Evolutionary conservation across 2,113 vertebrate genomes (phyloP), one percentile per base, ranked within the genome.

Genomic region (Zapus hudsonius): DNA sequence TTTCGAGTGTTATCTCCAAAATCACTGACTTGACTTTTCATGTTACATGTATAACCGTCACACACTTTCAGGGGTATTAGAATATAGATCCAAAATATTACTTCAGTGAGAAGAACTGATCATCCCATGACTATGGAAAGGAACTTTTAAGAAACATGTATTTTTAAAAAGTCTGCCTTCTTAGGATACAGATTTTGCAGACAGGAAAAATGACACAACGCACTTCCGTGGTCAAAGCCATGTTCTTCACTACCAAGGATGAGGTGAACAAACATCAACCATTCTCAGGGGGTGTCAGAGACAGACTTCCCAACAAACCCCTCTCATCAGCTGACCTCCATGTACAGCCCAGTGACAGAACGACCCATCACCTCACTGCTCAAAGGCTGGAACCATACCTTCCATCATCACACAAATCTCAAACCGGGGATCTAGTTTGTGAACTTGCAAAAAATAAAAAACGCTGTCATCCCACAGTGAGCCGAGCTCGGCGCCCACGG

Each of bases 91-190:
- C 29, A 89, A 95, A 91, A 38, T 40, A 80, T 36, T 44, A 92
- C 57, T 87, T 91, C 52, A 90, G 2, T 89, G 44, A 87, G 36
- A 84, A 63, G 10, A 88, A 85, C 4, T 72, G 25, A 73, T 13
- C 55, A 87, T 12, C 19, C n/a, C 84, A 1, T 95, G 33, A 82
- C 38, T 40, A 78, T 0, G 84, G 52, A 86, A 67, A 84, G 74
- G 31, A 92, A 96, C 23, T 85, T 90, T 73, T 38, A 91, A 31
- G 22, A 92, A 90, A 84, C 17, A 90, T 42, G 52, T 12, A 84
- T n/a, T n/a, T n/a, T n/a, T 73, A 93, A 84, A 67, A 29, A 64
- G 7, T 86, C 81, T 78, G 59, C 23, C 90, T 84, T 91, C 76
- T 93, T 70, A 83, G 22, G 59, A 63, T 44, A 87, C 22, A 93